These are phyloP conservation scores for Meloidogyne chitwoodi DNA, from an alignment of 1,140 invertebrate species.

Conservation along the genomic window DNA sequence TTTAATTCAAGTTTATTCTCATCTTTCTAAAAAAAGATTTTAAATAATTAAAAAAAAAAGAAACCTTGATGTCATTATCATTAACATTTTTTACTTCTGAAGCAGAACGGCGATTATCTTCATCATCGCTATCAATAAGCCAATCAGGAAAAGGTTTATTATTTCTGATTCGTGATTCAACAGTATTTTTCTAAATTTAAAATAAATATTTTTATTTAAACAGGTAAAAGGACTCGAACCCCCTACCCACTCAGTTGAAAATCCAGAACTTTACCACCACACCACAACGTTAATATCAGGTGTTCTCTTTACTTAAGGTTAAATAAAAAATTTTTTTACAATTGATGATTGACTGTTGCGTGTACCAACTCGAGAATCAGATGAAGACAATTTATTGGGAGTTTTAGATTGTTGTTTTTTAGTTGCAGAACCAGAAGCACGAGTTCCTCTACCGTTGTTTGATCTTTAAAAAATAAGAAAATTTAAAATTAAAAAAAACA, in stretches of 20 bases:
- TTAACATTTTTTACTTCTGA: background rate
- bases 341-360: background rate
- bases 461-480: background rate
- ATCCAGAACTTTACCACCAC: too few relatives aligned
- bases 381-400: background rate
- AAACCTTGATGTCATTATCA: background rate
- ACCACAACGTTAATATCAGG: too few relatives aligned
- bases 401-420: background rate
- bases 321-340: background rate
- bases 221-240: too few relatives aligned
- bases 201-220: too few relatives aligned
- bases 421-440: background rate
- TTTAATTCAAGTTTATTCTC: background rate
- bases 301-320: too few relatives aligned
- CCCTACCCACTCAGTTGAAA: too few relatives aligned
- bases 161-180: background rate
- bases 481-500: background rate
- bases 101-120: background rate
- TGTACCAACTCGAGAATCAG: background rate
- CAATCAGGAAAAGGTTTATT: background rate
- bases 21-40: background rate
- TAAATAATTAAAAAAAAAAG: background rate
- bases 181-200: background rate
- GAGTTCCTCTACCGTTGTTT: background rate
- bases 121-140: background rate